Conservation (phyloP, 2,113 vertebrate genomes). For the Thryonomys swinderianus region DNA sequence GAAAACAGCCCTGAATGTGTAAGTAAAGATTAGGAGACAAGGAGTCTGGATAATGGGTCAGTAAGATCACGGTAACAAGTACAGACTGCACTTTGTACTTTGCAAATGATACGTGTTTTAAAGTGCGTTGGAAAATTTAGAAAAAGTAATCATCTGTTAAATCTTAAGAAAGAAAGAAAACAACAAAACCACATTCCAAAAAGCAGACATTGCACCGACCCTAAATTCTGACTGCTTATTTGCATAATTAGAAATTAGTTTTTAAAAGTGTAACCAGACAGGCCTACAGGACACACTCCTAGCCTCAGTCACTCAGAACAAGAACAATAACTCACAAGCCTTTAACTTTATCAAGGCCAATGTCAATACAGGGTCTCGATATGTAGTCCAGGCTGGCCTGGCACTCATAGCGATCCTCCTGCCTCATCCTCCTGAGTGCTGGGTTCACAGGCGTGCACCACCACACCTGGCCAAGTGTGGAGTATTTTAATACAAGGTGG, state of each 20-base stretch:
- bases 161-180: neutral
- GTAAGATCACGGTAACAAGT: conserved; percentile 8
- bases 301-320: neutral
- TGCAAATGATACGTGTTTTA: conserved; percentile 26
- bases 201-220: neutral
- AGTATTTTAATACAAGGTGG: neutral
- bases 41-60: conserved; percentile 35
- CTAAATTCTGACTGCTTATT: neutral
- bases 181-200: neutral
- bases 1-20: neutral
- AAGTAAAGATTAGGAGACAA: neutral
- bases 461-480: neutral
- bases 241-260: conserved; percentile 32
- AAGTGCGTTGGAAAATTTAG: conserved; percentile 51
- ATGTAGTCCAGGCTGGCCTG: neutral
- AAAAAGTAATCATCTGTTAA: conserved; percentile 58
- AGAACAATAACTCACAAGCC: neutral
- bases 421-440: neutral
- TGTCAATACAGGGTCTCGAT: neutral
- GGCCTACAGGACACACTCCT: neutral
- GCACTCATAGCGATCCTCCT: neutral
- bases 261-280: conserved; percentile 47
- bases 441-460: neutral
- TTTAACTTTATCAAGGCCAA: conserved; percentile 10
- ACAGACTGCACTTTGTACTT: neutral